A percentile compares a stretch with the other conserved stretches of the same genome.
These are phyloP conservation scores for Poecilobothrus nobilitatus DNA, from an alignment of 2,888 invertebrate species.

Conservation along the genomic window DNA sequence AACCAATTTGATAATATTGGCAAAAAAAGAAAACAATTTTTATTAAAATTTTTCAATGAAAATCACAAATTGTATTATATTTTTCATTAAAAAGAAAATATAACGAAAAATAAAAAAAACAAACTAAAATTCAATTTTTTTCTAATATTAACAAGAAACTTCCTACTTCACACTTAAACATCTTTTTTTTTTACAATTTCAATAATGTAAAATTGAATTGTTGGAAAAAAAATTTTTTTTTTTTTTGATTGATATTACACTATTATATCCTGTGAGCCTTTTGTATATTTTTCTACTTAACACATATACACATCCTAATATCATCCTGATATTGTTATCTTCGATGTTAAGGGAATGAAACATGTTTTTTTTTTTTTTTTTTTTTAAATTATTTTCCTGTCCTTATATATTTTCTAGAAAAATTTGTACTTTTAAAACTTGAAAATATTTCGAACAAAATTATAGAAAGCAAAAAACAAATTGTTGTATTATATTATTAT, in stretches of 20 bases:
- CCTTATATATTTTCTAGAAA: background rate
- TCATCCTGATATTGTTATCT: too few species aligned
- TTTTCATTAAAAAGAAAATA: too few species aligned
- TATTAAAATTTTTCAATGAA: too few species aligned
- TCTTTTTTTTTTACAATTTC: background rate
- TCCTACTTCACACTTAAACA: background rate
- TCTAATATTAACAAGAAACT: background rate
- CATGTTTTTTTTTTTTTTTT: background rate
- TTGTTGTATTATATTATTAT: background rate
- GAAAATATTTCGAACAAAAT: background rate
- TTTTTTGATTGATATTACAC: conserved; percentile 5
- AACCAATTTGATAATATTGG: too few species aligned
- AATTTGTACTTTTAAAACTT: background rate
- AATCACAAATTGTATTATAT: too few species aligned
- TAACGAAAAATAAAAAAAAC: background rate
- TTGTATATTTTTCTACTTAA: background rate
- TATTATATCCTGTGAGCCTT: background rate
- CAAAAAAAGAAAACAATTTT: too few species aligned
- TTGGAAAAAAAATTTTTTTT: background rate
- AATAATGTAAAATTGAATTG: conserved; percentile 4
- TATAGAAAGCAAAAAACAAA: background rate
- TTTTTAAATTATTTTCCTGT: background rate
- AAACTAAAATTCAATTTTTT: too few species aligned
- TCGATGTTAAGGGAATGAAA: background rate
- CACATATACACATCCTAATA: too few species aligned